These are phyloP conservation scores for Sorex maritimensis DNA, from an alignment of 2,797 vertebrate species.

Conservation along the genomic window DNA sequence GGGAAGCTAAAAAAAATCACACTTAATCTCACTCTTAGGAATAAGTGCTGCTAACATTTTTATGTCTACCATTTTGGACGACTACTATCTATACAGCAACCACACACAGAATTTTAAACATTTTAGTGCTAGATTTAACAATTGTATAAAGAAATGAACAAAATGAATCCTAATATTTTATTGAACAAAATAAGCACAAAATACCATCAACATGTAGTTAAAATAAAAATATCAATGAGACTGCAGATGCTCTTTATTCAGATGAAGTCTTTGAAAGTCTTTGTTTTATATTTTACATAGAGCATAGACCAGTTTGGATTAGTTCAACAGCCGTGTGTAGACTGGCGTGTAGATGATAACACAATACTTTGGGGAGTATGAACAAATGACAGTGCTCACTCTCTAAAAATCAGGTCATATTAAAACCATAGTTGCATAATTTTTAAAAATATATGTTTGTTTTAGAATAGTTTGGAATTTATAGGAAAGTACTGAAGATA, in stretches of 20 bases:
- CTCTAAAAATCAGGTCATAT: background rate
- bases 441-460: conserved; percentile 13
- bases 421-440: conserved; percentile 13
- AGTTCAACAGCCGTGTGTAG: background rate
- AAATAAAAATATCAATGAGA: background rate
- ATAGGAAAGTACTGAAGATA: background rate
- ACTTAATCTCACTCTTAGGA: background rate
- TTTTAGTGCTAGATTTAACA: background rate
- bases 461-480: conserved; percentile 36
- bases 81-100: background rate
- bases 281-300: conserved; percentile 51
- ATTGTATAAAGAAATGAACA: conserved; percentile 4
- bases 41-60: conserved; percentile 47
- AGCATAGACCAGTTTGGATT: background rate
- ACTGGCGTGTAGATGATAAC: background rate
- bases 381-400: conserved; percentile 20
- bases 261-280: conserved; percentile 4
- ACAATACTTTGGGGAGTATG: background rate
- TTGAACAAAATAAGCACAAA: background rate
- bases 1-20: conserved; percentile 39
- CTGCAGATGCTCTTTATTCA: background rate
- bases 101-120: background rate
- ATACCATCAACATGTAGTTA: background rate
- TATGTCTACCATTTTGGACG: background rate
- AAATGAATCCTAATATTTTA: conserved; percentile 38